Evolutionary conservation across 2,113 vertebrate genomes (phyloP).

Genomic region (pig (Sus scrofa)): T2T-Sscrofa CM000823.6:29582001-29582500

Average conservation of each 20-base stretch:
- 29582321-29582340: constrained; percentile 38
- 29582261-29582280: constrained; percentile 27
- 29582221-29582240: background rate
- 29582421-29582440: constrained; percentile 72
- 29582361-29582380: constrained; percentile 82
- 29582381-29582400: no score
- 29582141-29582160: background rate
- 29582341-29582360: constrained; percentile 64
- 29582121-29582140: background rate
- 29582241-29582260: constrained; percentile 66
- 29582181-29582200: background rate
- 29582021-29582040: background rate
- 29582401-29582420: constrained; percentile 69
- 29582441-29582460: constrained; percentile 66
- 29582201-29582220: background rate
- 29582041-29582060: background rate
- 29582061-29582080: background rate
- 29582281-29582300: constrained; percentile 46
- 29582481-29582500: constrained; percentile 23
- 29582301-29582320: constrained; percentile 62
- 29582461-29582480: constrained; percentile 38
- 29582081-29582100: background rate
- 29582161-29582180: background rate
- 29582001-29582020: background rate
- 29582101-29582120: background rate